Base-by-base conservation (phyloP, 2,797 vertebrate species). In the Adelosebastes latens region DNA sequence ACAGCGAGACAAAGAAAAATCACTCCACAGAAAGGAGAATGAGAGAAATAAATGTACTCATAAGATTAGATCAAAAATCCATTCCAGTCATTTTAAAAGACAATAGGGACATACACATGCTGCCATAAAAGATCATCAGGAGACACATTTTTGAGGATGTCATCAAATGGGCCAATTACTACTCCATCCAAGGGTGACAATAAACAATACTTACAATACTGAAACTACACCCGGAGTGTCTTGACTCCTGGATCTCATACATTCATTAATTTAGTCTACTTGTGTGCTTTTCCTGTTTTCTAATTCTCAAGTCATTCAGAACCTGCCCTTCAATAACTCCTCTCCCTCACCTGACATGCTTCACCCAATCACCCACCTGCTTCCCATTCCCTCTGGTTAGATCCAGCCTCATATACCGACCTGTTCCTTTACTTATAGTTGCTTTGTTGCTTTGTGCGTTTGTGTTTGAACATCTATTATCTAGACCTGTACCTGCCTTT, bases 1-100 rank as follows among this genome's bases (percentile, higher is more conserved):
- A 77, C 25, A 27, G 56, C 24, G 31, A 83, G 74, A 82, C 74
- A 78, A 85, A 77, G 68, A 77, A 34, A 77, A 65, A 59, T 25
- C 11, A 5, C 8, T 42, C 13, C 52, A 6, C 24, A 62, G 25
- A 12, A 31, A 81, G n/a, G 9, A 58, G 22, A 70, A 55, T 2
- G 25, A 56, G 27, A 59, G 42, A 46, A 67, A 66, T 78, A 16
- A 84, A 90, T 81, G 85, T 6, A 55, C 18, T 27, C 11, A 67
- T 34, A 49, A 6, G 18, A 55, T 82, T 10, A 52, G 24, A 74
- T 72, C 6, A 32, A 56, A 24, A 52, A 36, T 55, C 22, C 14
- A 42, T 25, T 66, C 18, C 12, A 59, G 27, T 55, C 14, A 66
- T 71, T 69, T 31, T 8, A 58, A 25, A 49, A 49, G 36, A 39